Percentiles rank a stretch among this genome's conserved stretches.
Evolutionary conservation across 1,140 invertebrate species (phyloP).

Genomic region (Vanessa tameamea): DNA sequence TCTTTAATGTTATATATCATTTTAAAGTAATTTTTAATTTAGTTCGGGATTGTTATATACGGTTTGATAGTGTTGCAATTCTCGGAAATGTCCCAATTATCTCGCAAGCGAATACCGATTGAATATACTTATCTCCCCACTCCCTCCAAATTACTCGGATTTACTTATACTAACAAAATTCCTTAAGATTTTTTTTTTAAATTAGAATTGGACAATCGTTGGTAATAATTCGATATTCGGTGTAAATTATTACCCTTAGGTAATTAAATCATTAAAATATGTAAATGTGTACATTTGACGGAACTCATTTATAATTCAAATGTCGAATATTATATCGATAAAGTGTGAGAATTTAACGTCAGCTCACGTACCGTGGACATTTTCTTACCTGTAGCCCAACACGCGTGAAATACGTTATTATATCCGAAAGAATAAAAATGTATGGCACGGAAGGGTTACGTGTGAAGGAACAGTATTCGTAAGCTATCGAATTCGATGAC

Average conservation of each 20-base stretch:
- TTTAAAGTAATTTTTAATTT: too few relatives aligned
- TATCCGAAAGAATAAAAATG: slow-evolving; percentile 33
- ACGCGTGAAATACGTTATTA: slow-evolving; percentile 38
- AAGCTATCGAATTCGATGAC: slow-evolving; percentile 36
- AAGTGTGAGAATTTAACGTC: slow-evolving; percentile 9
- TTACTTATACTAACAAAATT: too few relatives aligned
- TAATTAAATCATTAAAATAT: slow-evolving; percentile 3
- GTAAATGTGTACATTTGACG: slow-evolving; percentile 10
- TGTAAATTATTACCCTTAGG: not conserved
- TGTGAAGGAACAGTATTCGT: slow-evolving; percentile 28
- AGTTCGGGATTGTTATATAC: too few relatives aligned
- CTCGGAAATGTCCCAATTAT: too few relatives aligned
- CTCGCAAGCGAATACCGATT: too few relatives aligned
- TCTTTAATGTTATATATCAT: not conserved
- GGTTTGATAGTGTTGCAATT: too few relatives aligned
- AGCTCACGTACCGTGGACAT: slow-evolving; percentile 33
- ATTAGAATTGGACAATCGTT: too few relatives aligned
- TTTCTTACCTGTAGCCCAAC: slow-evolving; percentile 30
- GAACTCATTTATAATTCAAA: slow-evolving; percentile 14
- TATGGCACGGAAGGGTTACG: slow-evolving; percentile 31
- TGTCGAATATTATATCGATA: slow-evolving; percentile 6
- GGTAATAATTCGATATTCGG: too few relatives aligned
- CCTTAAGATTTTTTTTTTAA: too few relatives aligned
- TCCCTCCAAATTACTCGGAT: too few relatives aligned
- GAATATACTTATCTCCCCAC: too few relatives aligned